Evolutionary conservation across 2,113 vertebrate species (phyloP).

Genomic region (Recurvirostra avosetta): DNA sequence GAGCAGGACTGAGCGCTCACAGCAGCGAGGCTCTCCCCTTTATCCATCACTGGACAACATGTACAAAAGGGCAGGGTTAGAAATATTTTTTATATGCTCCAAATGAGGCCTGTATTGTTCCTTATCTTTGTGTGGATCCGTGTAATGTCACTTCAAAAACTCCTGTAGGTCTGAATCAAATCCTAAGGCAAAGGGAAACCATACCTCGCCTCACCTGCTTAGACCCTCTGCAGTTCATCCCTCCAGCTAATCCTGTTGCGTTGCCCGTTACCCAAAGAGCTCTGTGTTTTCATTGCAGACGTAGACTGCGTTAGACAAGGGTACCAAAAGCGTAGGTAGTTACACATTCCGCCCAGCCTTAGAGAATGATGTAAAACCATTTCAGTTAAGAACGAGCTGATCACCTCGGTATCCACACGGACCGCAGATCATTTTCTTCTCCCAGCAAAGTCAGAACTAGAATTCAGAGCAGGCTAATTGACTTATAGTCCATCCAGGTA

Average conservation of each 20-base stretch:
- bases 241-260: neutral
- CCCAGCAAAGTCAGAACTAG: constrained; percentile 38
- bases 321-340: neutral
- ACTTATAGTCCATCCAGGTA: constrained; percentile 25
- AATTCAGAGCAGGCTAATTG: constrained; percentile 53
- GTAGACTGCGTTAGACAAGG: neutral
- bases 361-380: neutral
- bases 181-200: neutral
- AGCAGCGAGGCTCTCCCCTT: neutral
- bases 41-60: neutral
- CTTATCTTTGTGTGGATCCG: neutral
- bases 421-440: constrained; percentile 36
- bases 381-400: neutral
- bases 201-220: neutral
- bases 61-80: neutral
- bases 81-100: neutral
- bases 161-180: neutral
- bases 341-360: constrained; percentile 12
- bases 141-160: neutral
- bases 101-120: neutral
- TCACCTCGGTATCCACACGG: constrained; percentile 4
- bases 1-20: neutral
- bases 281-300: neutral
- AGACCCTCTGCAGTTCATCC: constrained; percentile 3
- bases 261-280: neutral